A percentile compares a stretch with the other conserved stretches of the same genome.
phyloP scores from a whole-genome alignment of 2,888 invertebrate genomes.

The Megastigmus dorsalis region DNA sequence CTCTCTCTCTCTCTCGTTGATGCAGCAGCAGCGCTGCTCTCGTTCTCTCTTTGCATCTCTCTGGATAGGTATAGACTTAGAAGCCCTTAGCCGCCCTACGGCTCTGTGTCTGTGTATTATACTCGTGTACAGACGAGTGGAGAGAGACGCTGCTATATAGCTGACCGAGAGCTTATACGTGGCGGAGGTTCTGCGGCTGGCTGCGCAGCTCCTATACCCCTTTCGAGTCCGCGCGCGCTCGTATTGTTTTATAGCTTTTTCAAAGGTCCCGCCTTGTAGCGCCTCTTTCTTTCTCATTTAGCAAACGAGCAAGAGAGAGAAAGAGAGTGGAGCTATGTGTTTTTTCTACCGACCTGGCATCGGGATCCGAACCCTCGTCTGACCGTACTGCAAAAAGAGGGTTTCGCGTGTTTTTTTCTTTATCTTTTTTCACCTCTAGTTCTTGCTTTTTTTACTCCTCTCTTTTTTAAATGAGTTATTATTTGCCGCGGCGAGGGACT shows the following conservation, averaged over 20 bases:
- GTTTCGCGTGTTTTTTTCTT: background rate
- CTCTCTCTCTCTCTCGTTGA: background rate
- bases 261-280: conserved; percentile 52
- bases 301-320: background rate
- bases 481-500: conserved; percentile 24
- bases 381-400: conserved; percentile 21
- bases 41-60: background rate
- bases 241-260: conserved; percentile 56
- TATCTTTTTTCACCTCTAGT: background rate
- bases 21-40: no score
- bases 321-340: background rate
- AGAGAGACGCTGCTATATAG: no score
- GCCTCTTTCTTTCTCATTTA: conserved; percentile 52
- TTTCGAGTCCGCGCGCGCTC: conserved; percentile 37
- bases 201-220: conserved; percentile 16
- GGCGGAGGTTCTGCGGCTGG: no score
- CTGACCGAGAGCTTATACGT: no score
- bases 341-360: background rate
- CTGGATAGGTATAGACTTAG: background rate
- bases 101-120: background rate
- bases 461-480: conserved; percentile 48
- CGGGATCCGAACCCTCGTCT: conserved; percentile 15
- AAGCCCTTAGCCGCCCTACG: background rate
- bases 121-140: no score
- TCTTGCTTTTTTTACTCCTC: background rate